Evolutionary conservation across 2,113 vertebrate species (phyloP).

Genomic region (Tragelaphus imberbis): DNA sequence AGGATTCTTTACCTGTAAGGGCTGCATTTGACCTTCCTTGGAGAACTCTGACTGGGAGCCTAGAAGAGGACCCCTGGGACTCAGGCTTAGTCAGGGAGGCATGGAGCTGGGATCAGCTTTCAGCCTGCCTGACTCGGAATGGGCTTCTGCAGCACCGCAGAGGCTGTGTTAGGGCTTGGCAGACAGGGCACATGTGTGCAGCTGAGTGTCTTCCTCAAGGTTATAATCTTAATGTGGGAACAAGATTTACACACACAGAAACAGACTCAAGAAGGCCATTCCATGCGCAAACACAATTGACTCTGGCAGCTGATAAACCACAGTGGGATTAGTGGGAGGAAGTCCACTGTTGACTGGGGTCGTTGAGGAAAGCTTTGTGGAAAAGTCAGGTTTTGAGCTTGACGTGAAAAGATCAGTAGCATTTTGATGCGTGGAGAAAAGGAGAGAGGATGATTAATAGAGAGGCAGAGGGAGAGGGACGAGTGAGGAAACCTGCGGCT

Average conservation of each 20-base stretch:
- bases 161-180: accelerated
- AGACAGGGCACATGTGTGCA: background rate
- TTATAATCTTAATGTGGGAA: background rate
- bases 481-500: background rate
- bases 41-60: background rate
- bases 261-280: background rate
- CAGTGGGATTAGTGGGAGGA: background rate
- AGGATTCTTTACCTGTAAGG: background rate
- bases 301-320: background rate
- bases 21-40: background rate
- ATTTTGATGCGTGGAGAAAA: background rate
- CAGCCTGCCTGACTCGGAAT: background rate
- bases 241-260: background rate
- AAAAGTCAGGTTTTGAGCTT: background rate
- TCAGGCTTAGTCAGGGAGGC: background rate
- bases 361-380: background rate
- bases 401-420: no score
- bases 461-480: background rate
- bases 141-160: background rate
- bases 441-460: background rate
- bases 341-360: background rate
- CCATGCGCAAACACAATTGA: accelerated
- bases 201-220: background rate
- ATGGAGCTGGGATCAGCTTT: background rate
- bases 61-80: background rate